Base-by-base conservation (phyloP, 2,797 vertebrate species). In the Adelosebastes latens region DNA sequence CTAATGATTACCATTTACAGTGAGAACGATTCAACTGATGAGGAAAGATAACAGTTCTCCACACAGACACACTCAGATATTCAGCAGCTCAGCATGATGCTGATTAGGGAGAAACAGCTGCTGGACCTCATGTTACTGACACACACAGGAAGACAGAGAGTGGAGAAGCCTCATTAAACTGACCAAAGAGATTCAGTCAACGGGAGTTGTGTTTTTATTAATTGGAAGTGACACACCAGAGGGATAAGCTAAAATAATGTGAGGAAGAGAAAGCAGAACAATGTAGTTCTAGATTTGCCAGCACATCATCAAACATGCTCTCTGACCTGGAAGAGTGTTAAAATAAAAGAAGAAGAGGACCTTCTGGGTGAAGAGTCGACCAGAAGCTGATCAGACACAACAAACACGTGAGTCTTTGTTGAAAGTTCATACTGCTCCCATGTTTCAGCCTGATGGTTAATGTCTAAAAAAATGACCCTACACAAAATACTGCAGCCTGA, bases 101-200 rank as follows among this genome's bases (percentile, higher is more conserved):
- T 66, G 62, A 61, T 73, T 39, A 39, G 53, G 18, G 61, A 59
- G 39, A 53, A 77, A 55, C 73, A 66, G 73, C 36, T 71, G 53
- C 53, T 60, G 60, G 66, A 32, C 39, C 25, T 46, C 59, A 49
- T 58, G 36, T 63, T 32, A 32, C 32, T 6, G 20, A 80, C 55
- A 59, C 49, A 76, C 66, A 58, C 32, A 56, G 32, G n/a, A 18
- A 49, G 27, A 42, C 11, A 58, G 27, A 31, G 2, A 55, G 32
- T 6, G 13, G 36, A 63, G 22, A n/a, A 36, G 22, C 22, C 2
- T 36, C 10, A 5, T 24, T n/a, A 36, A 36, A 29, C 4, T 55
- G 10, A 31, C 42, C 42, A 36, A 14, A 6, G 49, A 22, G 52
- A 59, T 29, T 62, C 20, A 52, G 49, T 24, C 18, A 24, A 46